Evolutionary conservation across 37 sponge, comb jelly and placozoan genomes (phyloP).

Genomic region (Amphimedon queenslandica): DNA sequence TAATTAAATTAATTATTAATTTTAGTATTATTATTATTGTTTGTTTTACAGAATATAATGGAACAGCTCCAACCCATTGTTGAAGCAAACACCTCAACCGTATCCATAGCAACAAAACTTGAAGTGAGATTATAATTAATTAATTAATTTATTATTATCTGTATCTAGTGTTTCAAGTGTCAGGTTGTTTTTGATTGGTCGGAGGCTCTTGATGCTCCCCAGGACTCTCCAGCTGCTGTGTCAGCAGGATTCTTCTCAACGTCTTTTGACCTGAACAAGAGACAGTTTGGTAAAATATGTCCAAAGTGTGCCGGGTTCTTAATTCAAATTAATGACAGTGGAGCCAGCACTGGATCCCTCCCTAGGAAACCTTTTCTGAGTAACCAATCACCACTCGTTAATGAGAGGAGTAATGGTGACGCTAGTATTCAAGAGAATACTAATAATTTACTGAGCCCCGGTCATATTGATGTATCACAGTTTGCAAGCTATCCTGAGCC

Average conservation of each 20-base stretch:
- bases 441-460: neutral
- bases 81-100: neutral
- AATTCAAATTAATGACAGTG: neutral
- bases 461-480: neutral
- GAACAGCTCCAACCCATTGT: conserved; percentile 10
- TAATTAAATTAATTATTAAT: too few species aligned
- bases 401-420: neutral
- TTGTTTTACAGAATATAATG: neutral
- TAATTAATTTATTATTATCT: neutral
- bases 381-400: neutral
- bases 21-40: neutral
- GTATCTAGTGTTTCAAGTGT: conserved; percentile 8
- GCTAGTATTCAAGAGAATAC: neutral
- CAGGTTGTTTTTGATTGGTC: conserved; percentile 11
- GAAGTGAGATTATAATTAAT: neutral
- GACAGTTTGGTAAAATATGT: neutral
- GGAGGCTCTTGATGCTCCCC: conserved; percentile 3
- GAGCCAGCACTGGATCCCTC: neutral
- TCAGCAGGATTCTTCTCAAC: neutral
- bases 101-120: conserved; percentile 6
- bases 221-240: neutral
- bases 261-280: neutral
- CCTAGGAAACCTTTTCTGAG: neutral
- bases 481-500: neutral
- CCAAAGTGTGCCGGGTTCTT: neutral